Evolutionary conservation across 2,888 invertebrate genomes (phyloP).

Genomic region (Rotaria macrura): DNA sequence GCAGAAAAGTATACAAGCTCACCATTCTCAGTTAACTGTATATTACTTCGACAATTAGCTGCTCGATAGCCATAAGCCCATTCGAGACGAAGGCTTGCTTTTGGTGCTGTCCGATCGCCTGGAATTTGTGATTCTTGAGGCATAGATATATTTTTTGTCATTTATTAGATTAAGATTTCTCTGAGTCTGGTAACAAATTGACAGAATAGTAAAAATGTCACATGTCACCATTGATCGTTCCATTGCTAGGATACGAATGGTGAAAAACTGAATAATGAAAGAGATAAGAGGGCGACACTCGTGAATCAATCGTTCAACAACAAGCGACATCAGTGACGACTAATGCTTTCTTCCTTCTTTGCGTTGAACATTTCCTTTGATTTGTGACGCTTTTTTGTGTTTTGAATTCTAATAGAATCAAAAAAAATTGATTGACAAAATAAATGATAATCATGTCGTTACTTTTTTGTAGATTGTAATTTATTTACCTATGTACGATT

Average conservation of each 20-base stretch:
- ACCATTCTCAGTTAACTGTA: conserved; percentile 46
- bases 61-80: conserved; percentile 52
- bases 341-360: no score
- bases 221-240: not conserved
- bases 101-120: conserved; percentile 37
- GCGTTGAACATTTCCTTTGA: no score
- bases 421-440: no score
- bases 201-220: not conserved
- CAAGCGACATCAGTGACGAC: not conserved
- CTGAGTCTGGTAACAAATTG: not conserved
- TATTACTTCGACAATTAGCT: conserved; percentile 50
- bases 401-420: no score
- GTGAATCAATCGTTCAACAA: not conserved
- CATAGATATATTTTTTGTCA: not conserved
- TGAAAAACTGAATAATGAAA: not conserved
- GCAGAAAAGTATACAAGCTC: conserved; percentile 52
- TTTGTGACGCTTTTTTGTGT: no score
- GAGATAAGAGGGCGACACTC: not conserved
- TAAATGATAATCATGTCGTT: no score
- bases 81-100: conserved; percentile 46
- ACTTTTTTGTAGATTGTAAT: no score
- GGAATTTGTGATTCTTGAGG: not conserved
- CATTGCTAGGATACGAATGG: not conserved
- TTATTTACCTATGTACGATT: no score
- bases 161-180: not conserved